Percentiles rank a stretch among this genome's conserved stretches.
Conservation (phyloP, 2,797 vertebrate species). For the Dermochelys coriacea region DNA sequence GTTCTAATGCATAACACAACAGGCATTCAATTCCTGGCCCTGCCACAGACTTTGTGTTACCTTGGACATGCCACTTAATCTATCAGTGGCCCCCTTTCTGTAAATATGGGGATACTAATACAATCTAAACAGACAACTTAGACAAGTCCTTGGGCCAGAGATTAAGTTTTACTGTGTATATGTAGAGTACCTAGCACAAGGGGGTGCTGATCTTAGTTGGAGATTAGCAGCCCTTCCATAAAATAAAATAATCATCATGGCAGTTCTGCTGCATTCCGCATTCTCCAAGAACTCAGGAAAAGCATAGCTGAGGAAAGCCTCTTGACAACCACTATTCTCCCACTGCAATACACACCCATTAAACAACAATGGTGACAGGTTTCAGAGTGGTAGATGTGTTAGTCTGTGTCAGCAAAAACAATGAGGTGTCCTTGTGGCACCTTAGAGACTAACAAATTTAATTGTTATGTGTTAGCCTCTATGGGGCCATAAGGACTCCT, state of each 20-base stretch:
- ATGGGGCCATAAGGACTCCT: no score
- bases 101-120: background rate
- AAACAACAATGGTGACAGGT: no score
- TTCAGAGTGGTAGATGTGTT: no score
- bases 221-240: background rate
- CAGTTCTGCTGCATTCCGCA: background rate
- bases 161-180: background rate
- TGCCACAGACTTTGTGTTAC: background rate
- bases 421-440: no score
- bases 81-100: background rate
- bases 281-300: background rate
- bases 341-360: rapidly evolving
- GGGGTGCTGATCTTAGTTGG: background rate
- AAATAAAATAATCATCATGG: background rate
- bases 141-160: background rate
- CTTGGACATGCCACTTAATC: background rate
- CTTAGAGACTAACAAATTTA: no score
- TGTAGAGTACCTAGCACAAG: background rate
- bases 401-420: no score
- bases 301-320: background rate
- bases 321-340: background rate
- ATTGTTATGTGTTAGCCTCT: no score
- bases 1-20: background rate
- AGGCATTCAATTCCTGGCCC: background rate
- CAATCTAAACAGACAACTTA: no score